A percentile compares a stretch with the other conserved stretches of the same genome.
phyloP scores from a whole-genome alignment of 2,797 vertebrate species.

The Danio kyathit region DNA sequence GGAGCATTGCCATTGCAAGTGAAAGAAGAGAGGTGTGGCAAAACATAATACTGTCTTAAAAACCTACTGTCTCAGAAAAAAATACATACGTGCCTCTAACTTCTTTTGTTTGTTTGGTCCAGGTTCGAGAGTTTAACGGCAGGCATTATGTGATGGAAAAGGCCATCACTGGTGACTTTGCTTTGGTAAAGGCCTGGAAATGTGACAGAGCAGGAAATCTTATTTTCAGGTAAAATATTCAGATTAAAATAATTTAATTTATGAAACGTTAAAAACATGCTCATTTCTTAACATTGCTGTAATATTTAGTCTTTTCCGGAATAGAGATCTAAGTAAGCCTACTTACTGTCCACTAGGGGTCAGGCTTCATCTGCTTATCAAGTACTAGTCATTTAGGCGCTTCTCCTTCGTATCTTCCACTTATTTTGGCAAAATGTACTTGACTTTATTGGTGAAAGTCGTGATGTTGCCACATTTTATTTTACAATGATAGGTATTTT shows the following conservation, averaged over 20 bases:
- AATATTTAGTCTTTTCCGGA: neutral
- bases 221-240: slow-evolving; percentile 81
- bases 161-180: slow-evolving; percentile 86
- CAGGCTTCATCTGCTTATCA: slow-evolving; percentile 39
- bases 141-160: slow-evolving; percentile 85
- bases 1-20: slow-evolving; percentile 89
- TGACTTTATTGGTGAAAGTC: no score
- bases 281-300: neutral
- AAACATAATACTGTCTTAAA: neutral
- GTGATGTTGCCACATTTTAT: no score
- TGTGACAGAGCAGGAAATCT: slow-evolving; percentile 85
- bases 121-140: slow-evolving; percentile 85
- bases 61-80: neutral
- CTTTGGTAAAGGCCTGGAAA: slow-evolving; percentile 88
- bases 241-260: neutral
- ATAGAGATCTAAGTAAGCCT: neutral
- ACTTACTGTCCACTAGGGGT: slow-evolving; percentile 53
- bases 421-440: no score
- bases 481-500: no score
- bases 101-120: slow-evolving; percentile 15
- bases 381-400: slow-evolving; percentile 6
- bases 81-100: neutral
- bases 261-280: neutral
- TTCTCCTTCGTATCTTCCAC: no score
- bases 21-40: slow-evolving; percentile 87